phyloP scores from a whole-genome alignment of 2,113 vertebrate genomes.

The Arenaria interpres region DNA sequence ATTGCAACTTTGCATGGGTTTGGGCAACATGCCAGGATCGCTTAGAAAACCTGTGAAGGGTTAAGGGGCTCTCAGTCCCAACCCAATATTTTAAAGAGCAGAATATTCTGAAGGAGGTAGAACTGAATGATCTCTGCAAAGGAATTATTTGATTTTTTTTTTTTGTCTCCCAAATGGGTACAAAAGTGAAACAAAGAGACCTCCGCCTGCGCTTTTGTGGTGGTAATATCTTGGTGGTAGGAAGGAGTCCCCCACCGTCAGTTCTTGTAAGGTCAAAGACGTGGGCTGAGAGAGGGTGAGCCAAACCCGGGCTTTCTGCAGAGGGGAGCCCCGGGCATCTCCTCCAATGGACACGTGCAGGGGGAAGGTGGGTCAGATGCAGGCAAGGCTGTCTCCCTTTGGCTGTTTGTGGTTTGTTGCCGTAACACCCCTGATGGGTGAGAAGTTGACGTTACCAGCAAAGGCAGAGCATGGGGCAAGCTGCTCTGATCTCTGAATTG shows the following conservation, averaged over 20 bases:
- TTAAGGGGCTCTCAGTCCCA: neutral
- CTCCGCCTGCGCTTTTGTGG: too few relatives aligned
- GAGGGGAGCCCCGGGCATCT: accelerated
- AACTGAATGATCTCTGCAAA: neutral
- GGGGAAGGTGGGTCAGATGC: neutral
- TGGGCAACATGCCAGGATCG: neutral
- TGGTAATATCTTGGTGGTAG: neutral
- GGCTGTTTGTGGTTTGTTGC: neutral
- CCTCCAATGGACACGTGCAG: accelerated
- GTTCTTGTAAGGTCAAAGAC: neutral
- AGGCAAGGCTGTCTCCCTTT: neutral
- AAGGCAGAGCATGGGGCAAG: neutral
- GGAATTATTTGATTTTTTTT: neutral
- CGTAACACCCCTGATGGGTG: accelerated
- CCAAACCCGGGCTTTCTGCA: neutral
- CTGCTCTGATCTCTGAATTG: neutral
- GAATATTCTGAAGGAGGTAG: neutral
- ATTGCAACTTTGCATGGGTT: neutral
- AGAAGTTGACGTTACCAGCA: neutral
- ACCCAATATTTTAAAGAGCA: neutral
- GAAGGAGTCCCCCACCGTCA: neutral
- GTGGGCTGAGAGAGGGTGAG: neutral
- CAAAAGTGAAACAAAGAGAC: neutral
- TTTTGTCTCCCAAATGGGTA: neutral
- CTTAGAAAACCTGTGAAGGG: neutral